Conservation (phyloP, 2,797 vertebrate genomes). For the Callimico goeldii region DNA sequence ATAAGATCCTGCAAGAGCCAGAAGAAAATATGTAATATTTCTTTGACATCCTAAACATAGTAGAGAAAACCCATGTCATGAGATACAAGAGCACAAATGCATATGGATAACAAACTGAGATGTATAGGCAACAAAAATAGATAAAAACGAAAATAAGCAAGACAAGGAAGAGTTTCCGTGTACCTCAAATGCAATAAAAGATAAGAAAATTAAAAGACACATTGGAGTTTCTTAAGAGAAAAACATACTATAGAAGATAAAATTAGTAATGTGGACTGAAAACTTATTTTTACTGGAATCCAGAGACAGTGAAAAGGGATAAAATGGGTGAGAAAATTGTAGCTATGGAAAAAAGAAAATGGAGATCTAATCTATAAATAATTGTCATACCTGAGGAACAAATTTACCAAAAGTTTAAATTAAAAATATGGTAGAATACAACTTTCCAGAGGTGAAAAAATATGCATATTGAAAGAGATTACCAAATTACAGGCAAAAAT, state of each 20-base stretch:
- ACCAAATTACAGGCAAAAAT: not conserved
- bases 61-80: not conserved
- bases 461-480: not conserved
- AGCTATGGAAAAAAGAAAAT: not conserved
- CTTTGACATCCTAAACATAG: not conserved
- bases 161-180: not conserved
- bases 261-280: not conserved
- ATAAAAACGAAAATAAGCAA: not conserved
- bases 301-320: not conserved
- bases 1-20: not conserved
- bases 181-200: not conserved
- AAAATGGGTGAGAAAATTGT: not conserved
- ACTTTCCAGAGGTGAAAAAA: not conserved
- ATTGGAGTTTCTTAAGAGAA: not conserved
- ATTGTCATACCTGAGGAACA: not conserved
- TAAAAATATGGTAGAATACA: not conserved
- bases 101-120: not conserved
- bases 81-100: not conserved
- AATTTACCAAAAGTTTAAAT: not conserved
- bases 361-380: not conserved
- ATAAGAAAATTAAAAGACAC: not conserved
- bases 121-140: not conserved
- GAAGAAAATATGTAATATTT: not conserved
- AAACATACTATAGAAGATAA: not conserved
- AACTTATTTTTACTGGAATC: not conserved